Evolutionary conservation across 2,888 invertebrate genomes (phyloP), one percentile per base, ranked within the genome.

Genomic region (Xestia rhomboidea): DNA sequence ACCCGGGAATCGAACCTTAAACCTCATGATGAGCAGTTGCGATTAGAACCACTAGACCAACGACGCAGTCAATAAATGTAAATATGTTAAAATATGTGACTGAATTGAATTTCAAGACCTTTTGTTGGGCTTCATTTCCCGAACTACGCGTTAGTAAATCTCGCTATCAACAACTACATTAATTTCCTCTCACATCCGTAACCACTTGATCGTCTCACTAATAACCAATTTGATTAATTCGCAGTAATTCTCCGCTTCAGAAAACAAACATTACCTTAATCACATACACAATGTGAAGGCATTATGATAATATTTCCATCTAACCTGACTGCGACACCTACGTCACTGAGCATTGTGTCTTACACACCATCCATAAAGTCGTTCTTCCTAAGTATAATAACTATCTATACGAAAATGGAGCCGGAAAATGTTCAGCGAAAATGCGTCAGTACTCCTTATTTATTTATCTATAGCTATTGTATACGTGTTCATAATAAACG

Each of bases 291-390:
- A 83, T 82, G 78, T 86, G 78, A 88, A 88, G 87, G 87, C 87
- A 86, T 83, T 89, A 89, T 89, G 88, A 41, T 87, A 89, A 90
- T 86, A 51, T 79, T 72, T 77, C 46, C 64, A 79, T 74, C 80
- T 82, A 69, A 83, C 77, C 71, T 46, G 68, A 74, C 60, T 30
- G 51, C 79, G 84, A 89, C 90, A 89, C 89, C 90, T 90, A 91
- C 92, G 92, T 93, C 92, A 93, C 76, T 90, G 86, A 89, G 85
- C 79, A 89, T 83, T 87, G 90, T 91, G 89, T 89, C 87, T 90
- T 27, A 91, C 90, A 88, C 81, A 79, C 85, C 87, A 89, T 84
- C 76, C 82, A 83, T 44, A 66, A 15, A 10, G 64, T 80, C 91
- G 34, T 84, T 94, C 93, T 89, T 86, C 84, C 89, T 90, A 90